phyloP scores from a whole-genome alignment of 2,113 vertebrate species.

The Porphyrio hochstetteri region DNA sequence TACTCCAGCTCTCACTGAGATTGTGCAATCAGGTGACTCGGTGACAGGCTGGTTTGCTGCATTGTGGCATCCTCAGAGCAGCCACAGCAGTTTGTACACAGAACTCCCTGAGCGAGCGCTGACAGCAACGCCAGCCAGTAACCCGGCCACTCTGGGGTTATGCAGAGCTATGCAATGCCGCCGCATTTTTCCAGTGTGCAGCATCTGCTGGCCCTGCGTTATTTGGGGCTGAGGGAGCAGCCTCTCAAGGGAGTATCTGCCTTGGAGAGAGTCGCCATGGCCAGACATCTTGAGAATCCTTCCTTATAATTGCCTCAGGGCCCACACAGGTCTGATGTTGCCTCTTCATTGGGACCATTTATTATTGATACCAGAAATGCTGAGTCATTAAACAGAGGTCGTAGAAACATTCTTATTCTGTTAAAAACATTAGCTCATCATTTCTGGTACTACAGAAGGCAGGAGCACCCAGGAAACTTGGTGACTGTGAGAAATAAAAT shows the following conservation, averaged over 20 bases:
- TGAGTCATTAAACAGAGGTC: conserved; percentile 52
- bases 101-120: neutral
- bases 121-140: neutral
- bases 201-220: neutral
- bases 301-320: neutral
- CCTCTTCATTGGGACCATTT: neutral
- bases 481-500: neutral
- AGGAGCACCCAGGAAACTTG: neutral
- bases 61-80: conserved; percentile 41
- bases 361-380: conserved; percentile 1
- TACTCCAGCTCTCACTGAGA: neutral
- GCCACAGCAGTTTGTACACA: neutral
- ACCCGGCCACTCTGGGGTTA: neutral
- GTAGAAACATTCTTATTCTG: neutral
- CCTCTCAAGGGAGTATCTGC: neutral
- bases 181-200: fast-evolving
- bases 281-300: neutral
- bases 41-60: conserved; percentile 55
- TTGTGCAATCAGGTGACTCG: conserved; percentile 50
- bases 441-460: conserved; percentile 3
- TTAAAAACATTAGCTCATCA: conserved; percentile 24
- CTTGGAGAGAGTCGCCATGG: neutral
- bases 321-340: neutral
- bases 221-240: neutral
- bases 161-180: neutral